Conservation (phyloP, 1,140 invertebrate genomes). For the Diabrotica virgifera region DNA sequence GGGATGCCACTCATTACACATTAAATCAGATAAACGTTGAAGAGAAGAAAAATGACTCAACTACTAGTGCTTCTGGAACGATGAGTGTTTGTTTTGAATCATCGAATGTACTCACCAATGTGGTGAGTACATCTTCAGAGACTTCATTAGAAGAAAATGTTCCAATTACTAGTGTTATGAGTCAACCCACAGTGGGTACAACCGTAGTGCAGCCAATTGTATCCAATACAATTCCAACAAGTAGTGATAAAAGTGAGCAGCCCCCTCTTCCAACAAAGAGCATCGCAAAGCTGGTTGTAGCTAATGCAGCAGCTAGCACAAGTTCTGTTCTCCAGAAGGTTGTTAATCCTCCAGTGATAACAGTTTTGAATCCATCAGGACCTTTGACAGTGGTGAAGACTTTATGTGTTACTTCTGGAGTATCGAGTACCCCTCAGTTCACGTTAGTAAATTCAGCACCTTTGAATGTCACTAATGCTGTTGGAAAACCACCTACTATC, state of each 20-base stretch:
- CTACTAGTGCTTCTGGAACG: conserved; percentile 25
- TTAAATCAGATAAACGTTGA: conserved; percentile 5
- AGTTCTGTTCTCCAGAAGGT: conserved; percentile 38
- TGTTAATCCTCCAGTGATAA: conserved; percentile 41
- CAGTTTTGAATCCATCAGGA: conserved; percentile 44
- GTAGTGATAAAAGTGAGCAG: conserved; percentile 20
- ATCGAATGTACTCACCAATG: conserved; percentile 31
- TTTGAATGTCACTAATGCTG: conserved; percentile 32
- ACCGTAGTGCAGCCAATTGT: conserved; percentile 1
- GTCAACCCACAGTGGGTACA: conserved; percentile 6
- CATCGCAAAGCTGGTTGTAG: conserved; percentile 38
- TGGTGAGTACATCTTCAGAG: conserved; percentile 29
- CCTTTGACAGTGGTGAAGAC: conserved; percentile 45
- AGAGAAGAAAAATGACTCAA: conserved; percentile 25
- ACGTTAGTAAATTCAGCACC: conserved; percentile 40
- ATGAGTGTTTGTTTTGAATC: conserved; percentile 46
- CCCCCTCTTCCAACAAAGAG: conserved; percentile 25
- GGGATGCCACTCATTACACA: conserved; percentile 25
- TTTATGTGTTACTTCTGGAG: conserved; percentile 39
- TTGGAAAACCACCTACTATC: conserved; percentile 41
- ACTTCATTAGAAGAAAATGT: conserved; percentile 13
- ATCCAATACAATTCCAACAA: background rate
- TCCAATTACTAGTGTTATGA: background rate
- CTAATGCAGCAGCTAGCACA: conserved; percentile 22
- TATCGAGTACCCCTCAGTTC: conserved; percentile 40